Evolutionary conservation across 2,797 vertebrate genomes (phyloP).

Genomic region (Muscicapa striata): DNA sequence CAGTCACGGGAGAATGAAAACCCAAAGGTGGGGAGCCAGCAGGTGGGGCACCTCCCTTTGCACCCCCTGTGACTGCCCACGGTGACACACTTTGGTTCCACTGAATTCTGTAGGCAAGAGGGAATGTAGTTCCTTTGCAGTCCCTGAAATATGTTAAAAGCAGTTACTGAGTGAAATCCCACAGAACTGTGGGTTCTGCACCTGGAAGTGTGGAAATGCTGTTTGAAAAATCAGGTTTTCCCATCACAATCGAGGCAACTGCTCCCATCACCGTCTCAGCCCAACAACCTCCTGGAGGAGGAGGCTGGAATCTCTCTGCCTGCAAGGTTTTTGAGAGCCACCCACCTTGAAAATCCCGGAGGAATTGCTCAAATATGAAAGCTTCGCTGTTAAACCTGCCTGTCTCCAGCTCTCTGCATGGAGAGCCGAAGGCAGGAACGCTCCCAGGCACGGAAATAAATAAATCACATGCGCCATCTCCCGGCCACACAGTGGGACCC

Average conservation of each 20-base stretch:
- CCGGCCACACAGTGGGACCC: neutral
- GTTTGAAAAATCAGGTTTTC: neutral
- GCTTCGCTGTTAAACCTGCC: neutral
- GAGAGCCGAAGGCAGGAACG: neutral
- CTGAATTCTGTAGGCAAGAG: neutral
- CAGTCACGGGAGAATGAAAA: neutral
- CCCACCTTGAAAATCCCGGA: neutral
- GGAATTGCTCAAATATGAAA: neutral
- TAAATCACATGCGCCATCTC: conserved; percentile 49
- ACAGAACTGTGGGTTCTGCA: neutral
- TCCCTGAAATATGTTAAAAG: neutral
- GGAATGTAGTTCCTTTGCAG: neutral
- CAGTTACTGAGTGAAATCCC: neutral
- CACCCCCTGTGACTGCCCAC: neutral
- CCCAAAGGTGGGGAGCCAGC: neutral
- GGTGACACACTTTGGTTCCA: neutral
- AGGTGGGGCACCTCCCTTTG: neutral
- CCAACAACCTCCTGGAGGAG: neutral
- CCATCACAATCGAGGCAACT: neutral
- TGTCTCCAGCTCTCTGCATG: fast-evolving
- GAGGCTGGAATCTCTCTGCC: neutral
- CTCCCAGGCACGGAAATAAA: neutral
- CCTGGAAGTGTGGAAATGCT: neutral
- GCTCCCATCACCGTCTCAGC: neutral
- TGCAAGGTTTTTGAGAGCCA: neutral